A percentile compares a stretch with the other conserved stretches of the same genome.
phyloP scores from a whole-genome alignment of 2,797 vertebrate species.

The Platyrinchus mystaceus region DNA sequence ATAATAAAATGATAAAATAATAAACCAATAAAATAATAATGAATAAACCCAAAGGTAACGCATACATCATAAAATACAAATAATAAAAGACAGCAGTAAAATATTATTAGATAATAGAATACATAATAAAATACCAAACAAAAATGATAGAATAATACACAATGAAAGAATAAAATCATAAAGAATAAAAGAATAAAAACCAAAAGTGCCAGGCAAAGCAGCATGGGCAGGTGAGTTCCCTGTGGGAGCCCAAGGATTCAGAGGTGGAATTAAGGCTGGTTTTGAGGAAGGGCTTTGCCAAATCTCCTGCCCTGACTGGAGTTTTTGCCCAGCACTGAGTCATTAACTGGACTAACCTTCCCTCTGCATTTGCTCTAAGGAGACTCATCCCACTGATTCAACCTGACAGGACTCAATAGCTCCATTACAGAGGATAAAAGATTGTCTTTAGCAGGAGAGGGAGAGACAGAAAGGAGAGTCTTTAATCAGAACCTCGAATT shows the following conservation, averaged over 20 bases:
- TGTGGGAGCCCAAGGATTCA: neutral
- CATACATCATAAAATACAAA: neutral
- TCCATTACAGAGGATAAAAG: slow-evolving; percentile 18
- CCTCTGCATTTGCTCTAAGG: neutral
- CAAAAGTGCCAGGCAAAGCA: neutral
- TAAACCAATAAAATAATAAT: too few relatives aligned
- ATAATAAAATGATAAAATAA: neutral
- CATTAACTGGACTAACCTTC: neutral
- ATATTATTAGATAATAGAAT: too few relatives aligned
- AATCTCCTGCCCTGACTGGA: neutral
- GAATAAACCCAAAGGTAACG: too few relatives aligned
- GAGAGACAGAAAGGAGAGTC: slow-evolving; percentile 6
- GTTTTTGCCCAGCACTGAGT: neutral
- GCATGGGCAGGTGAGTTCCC: neutral
- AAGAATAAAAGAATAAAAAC: neutral
- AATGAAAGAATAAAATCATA: too few relatives aligned
- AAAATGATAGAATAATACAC: too few relatives aligned
- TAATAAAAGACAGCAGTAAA: too few relatives aligned
- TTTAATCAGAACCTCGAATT: slow-evolving; percentile 40
- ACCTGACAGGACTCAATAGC: neutral
- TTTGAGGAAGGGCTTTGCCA: neutral
- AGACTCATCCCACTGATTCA: neutral
- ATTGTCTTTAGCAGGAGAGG: neutral
- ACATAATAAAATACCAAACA: too few relatives aligned
- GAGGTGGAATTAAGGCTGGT: accelerated